These are phyloP conservation scores for Macrosiphum euphorbiae DNA, from an alignment of 2,888 invertebrate genomes.

Conservation along the genomic window DNA sequence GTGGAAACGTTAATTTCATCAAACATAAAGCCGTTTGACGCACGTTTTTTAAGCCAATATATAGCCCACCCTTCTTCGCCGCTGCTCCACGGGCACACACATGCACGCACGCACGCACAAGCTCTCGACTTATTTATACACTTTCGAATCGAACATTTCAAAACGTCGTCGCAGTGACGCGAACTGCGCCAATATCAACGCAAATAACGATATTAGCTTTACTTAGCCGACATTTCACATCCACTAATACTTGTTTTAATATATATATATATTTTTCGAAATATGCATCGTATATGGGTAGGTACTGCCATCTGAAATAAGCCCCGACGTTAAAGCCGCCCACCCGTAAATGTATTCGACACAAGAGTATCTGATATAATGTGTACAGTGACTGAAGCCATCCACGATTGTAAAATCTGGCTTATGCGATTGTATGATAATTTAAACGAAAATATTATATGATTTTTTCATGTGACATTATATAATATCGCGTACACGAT, in stretches of 20 bases:
- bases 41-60: conserved; percentile 48
- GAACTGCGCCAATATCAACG: background rate
- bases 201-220: background rate
- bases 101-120: background rate
- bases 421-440: background rate
- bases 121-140: background rate
- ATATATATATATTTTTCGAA: background rate
- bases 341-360: background rate
- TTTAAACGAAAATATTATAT: background rate
- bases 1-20: conserved; percentile 56
- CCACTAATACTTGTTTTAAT: background rate
- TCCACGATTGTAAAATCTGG: background rate
- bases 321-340: background rate
- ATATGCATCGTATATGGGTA: background rate
- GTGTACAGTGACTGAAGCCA: background rate
- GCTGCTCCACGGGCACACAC: background rate
- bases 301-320: background rate
- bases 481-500: background rate
- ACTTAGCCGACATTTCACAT: background rate
- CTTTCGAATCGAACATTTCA: conserved; percentile 15
- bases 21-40: conserved; percentile 38
- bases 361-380: background rate
- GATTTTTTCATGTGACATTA: background rate
- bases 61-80: background rate
- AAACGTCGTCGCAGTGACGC: background rate